Conservation (phyloP, 1,140 invertebrate genomes). For the Tachypleus tridentatus region DNA sequence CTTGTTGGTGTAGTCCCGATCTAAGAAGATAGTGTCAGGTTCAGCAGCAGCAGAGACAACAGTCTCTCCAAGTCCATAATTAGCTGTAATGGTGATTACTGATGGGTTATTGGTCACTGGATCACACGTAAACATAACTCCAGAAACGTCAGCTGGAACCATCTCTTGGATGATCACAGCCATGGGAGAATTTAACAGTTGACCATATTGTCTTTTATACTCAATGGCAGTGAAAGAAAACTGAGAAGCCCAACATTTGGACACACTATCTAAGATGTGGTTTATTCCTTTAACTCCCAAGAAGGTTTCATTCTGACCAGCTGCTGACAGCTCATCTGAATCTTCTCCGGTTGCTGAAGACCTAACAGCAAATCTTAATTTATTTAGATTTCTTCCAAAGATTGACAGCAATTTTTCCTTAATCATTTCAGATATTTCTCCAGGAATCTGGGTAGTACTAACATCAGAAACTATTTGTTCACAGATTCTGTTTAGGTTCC, state of each 20-base stretch:
- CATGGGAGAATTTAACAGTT: constrained; percentile 50
- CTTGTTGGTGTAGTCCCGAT: not conserved
- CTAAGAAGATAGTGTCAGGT: constrained; percentile 49
- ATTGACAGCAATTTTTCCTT: constrained; percentile 22
- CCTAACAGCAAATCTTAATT: constrained; percentile 8
- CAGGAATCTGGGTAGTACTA: constrained; percentile 20
- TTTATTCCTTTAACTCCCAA: constrained; percentile 45
- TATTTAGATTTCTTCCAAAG: constrained; percentile 11
- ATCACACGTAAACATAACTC: constrained; percentile 66
- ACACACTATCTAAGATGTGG: constrained; percentile 44
- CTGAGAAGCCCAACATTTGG: constrained; percentile 65
- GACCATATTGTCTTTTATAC: constrained; percentile 53
- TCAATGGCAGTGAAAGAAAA: constrained; percentile 57
- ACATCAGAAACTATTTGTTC: constrained; percentile 8
- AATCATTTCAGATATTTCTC: constrained; percentile 20
- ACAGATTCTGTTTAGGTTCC: constrained; percentile 20
- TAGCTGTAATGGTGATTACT: constrained; percentile 55
- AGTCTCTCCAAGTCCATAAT: constrained; percentile 62
- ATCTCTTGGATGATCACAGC: constrained; percentile 71
- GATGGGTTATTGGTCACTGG: constrained; percentile 53
- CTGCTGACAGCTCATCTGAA: constrained; percentile 56
- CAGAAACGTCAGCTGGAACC: constrained; percentile 52
- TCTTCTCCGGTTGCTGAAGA: constrained; percentile 44
- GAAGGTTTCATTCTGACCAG: constrained; percentile 71
- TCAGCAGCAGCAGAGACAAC: constrained; percentile 61